These are phyloP conservation scores for Istiophorus platypterus DNA, from an alignment of 2,113 vertebrate genomes.

Conservation along the genomic window DNA sequence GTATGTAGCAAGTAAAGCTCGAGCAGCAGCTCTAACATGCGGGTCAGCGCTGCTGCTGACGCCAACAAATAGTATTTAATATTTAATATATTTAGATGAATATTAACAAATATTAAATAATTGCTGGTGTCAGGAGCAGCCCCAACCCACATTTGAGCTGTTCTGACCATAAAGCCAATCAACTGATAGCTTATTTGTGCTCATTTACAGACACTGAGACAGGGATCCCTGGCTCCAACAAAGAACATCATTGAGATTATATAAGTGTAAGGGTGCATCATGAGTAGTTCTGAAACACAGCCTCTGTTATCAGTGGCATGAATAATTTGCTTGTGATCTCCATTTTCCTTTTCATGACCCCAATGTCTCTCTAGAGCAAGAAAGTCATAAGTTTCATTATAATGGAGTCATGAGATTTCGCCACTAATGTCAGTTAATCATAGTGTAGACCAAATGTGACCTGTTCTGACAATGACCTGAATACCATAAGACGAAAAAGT, in stretches of 20 bases:
- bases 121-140: not conserved
- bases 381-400: slow-evolving; percentile 30
- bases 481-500: not conserved
- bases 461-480: not conserved
- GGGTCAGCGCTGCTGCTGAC: not conserved
- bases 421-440: slow-evolving; percentile 18
- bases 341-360: slow-evolving; percentile 25
- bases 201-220: not conserved
- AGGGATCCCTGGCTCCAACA: not conserved
- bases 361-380: slow-evolving; percentile 22
- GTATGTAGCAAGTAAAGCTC: not conserved
- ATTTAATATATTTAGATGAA: not conserved
- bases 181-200: not conserved
- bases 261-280: not conserved
- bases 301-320: slow-evolving; percentile 36
- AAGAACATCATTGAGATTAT: slow-evolving; percentile 28
- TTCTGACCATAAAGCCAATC: not conserved
- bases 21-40: not conserved
- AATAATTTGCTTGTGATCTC: slow-evolving; percentile 59
- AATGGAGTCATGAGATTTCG: slow-evolving; percentile 35
- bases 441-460: slow-evolving; percentile 1
- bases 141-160: not conserved
- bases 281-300: slow-evolving; percentile 13
- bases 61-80: not conserved
- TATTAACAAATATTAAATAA: not conserved